Base-by-base conservation (phyloP, 2,888 invertebrate species). In the Gymnoscelis rufifasciata region DNA sequence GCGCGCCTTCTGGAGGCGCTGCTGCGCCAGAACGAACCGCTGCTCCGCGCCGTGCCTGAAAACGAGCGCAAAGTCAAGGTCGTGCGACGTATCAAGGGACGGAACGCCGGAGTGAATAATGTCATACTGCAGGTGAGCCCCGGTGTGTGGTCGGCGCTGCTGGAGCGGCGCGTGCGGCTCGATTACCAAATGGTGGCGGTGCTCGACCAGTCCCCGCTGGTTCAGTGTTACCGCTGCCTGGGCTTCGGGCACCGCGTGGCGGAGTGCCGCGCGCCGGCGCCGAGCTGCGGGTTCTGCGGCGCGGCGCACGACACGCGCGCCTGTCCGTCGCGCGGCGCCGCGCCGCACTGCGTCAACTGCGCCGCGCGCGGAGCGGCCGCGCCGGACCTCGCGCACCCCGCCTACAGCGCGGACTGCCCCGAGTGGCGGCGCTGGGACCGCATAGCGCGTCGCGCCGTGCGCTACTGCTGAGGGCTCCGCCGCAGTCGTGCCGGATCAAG, bases 221-320 rank as follows among this genome's bases (percentile, higher is more conserved):
- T 30, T 0, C 39, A 45, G 23, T 39, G 45, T 28, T 45, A 35
- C 35, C 11, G 31, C 7, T 46, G 46, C 11, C 26, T 41, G 1
- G 41, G 37, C 7, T 45, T 45, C 24, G 12, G 29, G 6, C 46
- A 46, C 15, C 7, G 24, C 0, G 46, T 33, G 8, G 4, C 35
- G 0, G 45, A 45, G 4, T 45, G 45, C 11, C 8, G 15, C 3
- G 11, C 29, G 1, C 8, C 1, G 7, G 8, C 23, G 15, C n/a
- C 24, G 1, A 11, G 23, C 0, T 45, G 45, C 8, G 45, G 45
- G 0, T 36, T 36, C 26, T 45, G 45, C 11, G 39, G 35, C 3
- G 29, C 1, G 4, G 24, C 19, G 1, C 46, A 46, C 14, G 46
- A 46, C 6, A 41, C 46, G 1, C 29, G 46, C 1, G 40, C 29